These are phyloP conservation scores for Streptopelia turtur DNA, from an alignment of 2,797 vertebrate genomes.

Conservation along the genomic window DNA sequence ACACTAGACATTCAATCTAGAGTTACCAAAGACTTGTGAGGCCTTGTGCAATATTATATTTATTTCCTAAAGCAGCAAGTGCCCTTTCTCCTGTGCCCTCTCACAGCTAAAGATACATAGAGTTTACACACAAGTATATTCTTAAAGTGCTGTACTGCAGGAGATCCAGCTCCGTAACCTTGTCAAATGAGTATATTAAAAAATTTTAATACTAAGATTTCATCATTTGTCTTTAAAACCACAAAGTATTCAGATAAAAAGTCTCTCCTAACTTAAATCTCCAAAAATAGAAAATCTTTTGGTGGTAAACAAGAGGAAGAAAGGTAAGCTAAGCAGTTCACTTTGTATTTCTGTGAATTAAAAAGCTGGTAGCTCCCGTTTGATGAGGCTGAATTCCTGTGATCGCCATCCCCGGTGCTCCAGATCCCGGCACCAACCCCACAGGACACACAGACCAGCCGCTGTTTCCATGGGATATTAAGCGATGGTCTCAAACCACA, in stretches of 20 bases:
- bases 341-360: background rate
- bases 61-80: background rate
- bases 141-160: slow-evolving; percentile 18
- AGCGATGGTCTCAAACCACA: background rate
- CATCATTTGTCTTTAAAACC: slow-evolving; percentile 52
- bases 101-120: background rate
- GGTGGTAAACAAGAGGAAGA: slow-evolving; percentile 3
- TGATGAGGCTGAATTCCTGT: background rate
- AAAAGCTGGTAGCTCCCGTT: slow-evolving; percentile 11
- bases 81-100: slow-evolving; percentile 12
- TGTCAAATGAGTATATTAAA: slow-evolving; percentile 14
- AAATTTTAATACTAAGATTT: slow-evolving; percentile 28
- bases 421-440: background rate
- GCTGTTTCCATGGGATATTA: background rate
- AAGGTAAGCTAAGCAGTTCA: slow-evolving; percentile 14
- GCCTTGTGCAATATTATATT: background rate
- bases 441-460: background rate
- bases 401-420: background rate
- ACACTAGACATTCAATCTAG: background rate
- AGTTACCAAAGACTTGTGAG: background rate
- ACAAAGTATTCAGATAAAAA: slow-evolving; percentile 33
- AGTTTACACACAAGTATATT: background rate
- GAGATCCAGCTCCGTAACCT: slow-evolving; percentile 64
- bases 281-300: slow-evolving; percentile 26
- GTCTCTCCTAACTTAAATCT: slow-evolving; percentile 40